phyloP scores from a whole-genome alignment of 2,888 invertebrate species.

The Nematopogon swammerdamellus region DNA sequence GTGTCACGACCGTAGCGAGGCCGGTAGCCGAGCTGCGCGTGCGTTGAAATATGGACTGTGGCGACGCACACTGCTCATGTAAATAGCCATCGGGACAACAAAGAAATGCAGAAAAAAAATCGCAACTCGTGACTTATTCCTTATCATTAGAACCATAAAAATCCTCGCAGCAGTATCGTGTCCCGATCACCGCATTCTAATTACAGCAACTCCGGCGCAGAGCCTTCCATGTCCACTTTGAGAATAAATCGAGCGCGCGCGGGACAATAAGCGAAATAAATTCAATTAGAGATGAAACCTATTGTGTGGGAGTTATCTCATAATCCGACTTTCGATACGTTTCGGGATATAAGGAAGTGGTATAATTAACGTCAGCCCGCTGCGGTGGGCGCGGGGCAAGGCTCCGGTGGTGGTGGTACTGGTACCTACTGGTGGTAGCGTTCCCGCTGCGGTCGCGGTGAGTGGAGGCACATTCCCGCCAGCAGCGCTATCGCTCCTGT shows the following conservation, averaged over 20 bases:
- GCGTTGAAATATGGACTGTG: background rate
- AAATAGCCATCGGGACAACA: background rate
- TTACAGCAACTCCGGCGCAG: background rate
- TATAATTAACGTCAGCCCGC: constrained; percentile 33
- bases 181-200: background rate
- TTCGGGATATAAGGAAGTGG: constrained; percentile 26
- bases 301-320: constrained; percentile 19
- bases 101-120: background rate
- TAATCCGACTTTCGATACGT: constrained; percentile 5
- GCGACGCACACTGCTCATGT: background rate
- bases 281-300: constrained; percentile 22
- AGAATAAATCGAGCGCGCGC: background rate
- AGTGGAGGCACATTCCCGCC: constrained; percentile 12
- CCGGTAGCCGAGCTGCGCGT: background rate
- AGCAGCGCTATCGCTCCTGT: constrained; percentile 34
- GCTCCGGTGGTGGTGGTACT: background rate
- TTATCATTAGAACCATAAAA: background rate
- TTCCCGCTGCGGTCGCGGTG: too few species aligned
- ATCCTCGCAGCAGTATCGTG: background rate
- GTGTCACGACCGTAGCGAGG: background rate
- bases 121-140: background rate
- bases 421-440: too few species aligned
- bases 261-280: constrained; percentile 12
- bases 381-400: constrained; percentile 16
- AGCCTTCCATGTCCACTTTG: too few species aligned